These are phyloP conservation scores for Monomorium pharaonis DNA, from an alignment of 1,140 invertebrate species.

Conservation along the genomic window DNA sequence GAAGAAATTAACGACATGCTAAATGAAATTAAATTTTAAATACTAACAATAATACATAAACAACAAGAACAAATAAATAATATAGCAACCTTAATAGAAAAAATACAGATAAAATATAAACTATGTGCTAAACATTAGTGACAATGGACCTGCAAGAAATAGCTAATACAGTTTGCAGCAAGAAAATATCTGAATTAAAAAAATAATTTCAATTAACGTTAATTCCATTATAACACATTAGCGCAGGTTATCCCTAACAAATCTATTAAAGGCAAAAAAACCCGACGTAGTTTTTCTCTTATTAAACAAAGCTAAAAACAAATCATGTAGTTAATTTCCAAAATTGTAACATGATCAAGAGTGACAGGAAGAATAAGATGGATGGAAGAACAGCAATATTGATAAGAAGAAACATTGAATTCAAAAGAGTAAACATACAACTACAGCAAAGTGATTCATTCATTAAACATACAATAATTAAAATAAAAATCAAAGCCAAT, in stretches of 20 bases:
- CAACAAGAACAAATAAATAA: neutral
- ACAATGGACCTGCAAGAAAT: neutral
- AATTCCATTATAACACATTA: neutral
- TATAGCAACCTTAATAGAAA: neutral
- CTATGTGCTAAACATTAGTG: neutral
- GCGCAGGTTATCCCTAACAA: neutral
- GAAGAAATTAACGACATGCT: too few relatives aligned
- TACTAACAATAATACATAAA: neutral
- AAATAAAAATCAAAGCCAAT: constrained; percentile 32
- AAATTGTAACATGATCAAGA: constrained; percentile 58
- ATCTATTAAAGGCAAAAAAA: constrained; percentile 41
- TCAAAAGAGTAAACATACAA: constrained; percentile 23
- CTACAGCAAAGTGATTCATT: neutral
- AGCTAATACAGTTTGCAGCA: too few relatives aligned
- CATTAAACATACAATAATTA: constrained; percentile 46
- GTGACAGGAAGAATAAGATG: constrained; percentile 49
- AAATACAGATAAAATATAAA: neutral
- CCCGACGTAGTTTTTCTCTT: constrained; percentile 50
- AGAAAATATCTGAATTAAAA: neutral
- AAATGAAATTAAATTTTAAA: too few relatives aligned
- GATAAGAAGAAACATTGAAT: constrained; percentile 48
- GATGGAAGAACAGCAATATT: constrained; percentile 65
- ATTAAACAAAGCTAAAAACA: constrained; percentile 62
- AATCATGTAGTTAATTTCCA: constrained; percentile 52
- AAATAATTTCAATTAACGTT: neutral